Evolutionary conservation across 2,888 invertebrate genomes (phyloP).

Genomic region (Ophonus ardosiacus): DNA sequence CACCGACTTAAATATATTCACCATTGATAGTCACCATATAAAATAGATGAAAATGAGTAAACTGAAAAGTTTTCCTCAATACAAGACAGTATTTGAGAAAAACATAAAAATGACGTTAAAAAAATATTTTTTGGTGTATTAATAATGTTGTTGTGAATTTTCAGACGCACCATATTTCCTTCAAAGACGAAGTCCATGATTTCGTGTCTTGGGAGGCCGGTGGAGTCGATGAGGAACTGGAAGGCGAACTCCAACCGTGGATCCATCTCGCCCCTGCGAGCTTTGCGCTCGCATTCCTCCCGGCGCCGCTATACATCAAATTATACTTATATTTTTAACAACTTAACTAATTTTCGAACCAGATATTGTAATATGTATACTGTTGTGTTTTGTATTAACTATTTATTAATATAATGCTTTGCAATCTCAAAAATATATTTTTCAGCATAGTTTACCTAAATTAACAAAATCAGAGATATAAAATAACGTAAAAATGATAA

Average conservation of each 20-base stretch:
- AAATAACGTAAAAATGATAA: not conserved
- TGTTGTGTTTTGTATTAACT: not conserved
- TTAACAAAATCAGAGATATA: not conserved
- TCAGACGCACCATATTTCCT: slow-evolving; percentile 86
- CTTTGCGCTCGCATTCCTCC: slow-evolving; percentile 95
- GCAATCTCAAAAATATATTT: not conserved
- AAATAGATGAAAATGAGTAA: no score
- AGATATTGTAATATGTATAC: not conserved
- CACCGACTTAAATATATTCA: no score
- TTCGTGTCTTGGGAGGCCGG: slow-evolving; percentile 87
- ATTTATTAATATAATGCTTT: not conserved
- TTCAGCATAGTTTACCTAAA: not conserved
- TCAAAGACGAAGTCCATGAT: slow-evolving; percentile 95
- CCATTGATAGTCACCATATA: no score
- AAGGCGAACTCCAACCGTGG: slow-evolving; percentile 94
- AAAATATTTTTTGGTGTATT: no score
- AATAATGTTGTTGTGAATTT: not conserved
- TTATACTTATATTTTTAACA: not conserved
- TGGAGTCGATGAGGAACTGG: slow-evolving; percentile 91
- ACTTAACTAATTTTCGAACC: not conserved
- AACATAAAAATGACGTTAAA: no score
- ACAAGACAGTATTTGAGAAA: no score
- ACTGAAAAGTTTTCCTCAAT: no score
- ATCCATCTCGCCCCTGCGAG: slow-evolving; percentile 94
- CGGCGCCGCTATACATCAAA: slow-evolving; percentile 80